Base-by-base conservation (phyloP, 2,797 vertebrate species). In the Sparidentex hasta region DNA sequence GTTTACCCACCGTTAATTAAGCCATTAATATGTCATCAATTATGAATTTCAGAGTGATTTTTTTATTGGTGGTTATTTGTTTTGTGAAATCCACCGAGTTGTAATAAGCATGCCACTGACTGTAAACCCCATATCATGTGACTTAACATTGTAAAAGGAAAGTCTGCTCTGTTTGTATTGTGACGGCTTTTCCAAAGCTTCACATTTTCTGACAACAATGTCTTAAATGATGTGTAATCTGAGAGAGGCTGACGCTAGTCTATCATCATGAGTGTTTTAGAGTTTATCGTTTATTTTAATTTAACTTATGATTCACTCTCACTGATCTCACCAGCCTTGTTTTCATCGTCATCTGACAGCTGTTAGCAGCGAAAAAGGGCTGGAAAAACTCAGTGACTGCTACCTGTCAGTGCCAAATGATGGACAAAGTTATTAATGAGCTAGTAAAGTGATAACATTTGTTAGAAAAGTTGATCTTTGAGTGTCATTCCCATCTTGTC, bases 21-120 rank as follows among this genome's bases (percentile, higher is more conserved):
- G 27, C 23, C 18, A 84, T 86, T 76, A 74, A 81, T 51, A 61
- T 77, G 66, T 46, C 66, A 73, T 73, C 43, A 65, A 82, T 83
- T 7, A 87, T 48, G 47, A 29, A 76, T 62, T 72, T 72, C 33
- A 27, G 12, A 41, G n/a, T 56, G 18, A 74, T 66, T 66, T 52
- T 61, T 78, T 70, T 65, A 81, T 70, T 70, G 7, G 9, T 58
- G 23, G 5, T 27, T 82, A 50, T 76, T 85, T 74, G 52, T 23
- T 70, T 82, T 70, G 62, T 78, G 71, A 68, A 72, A 29, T 5
- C 46, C 11, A 58, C 17, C 46, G 52, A 59, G 48, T 67, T 48
- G 78, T 51, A 33, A 55, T 52, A 61, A 21, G 48, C 0, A 12
- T 46, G 61, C 67, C 41, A 48, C 17, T 76, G 14, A 69, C 44